These are phyloP conservation scores for Panurus biarmicus DNA, from an alignment of 2,113 vertebrate species.

Conservation along the genomic window DNA sequence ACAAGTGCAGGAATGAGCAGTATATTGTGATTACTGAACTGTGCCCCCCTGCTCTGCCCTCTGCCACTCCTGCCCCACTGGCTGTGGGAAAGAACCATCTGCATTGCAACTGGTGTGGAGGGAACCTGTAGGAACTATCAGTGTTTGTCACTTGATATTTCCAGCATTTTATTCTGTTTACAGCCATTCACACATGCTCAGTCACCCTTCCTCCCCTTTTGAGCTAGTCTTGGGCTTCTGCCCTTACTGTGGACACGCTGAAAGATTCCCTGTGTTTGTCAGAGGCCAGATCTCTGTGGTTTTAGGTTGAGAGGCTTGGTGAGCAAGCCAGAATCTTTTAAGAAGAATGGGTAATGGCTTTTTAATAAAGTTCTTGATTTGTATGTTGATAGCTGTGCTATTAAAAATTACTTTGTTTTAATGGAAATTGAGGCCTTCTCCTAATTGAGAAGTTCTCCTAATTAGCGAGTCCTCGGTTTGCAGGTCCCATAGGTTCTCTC, in stretches of 20 bases:
- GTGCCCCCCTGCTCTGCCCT: background rate
- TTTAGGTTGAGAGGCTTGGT: constrained; percentile 18
- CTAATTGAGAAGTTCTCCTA: constrained; percentile 11
- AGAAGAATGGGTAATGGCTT: constrained; percentile 25
- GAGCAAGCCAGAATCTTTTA: constrained; percentile 7
- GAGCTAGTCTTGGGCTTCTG: background rate
- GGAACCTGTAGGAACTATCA: background rate
- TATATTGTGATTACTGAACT: accelerated
- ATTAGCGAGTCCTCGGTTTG: background rate
- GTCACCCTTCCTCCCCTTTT: background rate
- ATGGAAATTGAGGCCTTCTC: background rate
- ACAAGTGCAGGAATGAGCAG: background rate
- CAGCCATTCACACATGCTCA: background rate
- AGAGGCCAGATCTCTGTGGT: background rate
- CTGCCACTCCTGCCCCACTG: background rate
- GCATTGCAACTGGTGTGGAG: background rate
- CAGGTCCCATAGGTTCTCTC: constrained; percentile 28
- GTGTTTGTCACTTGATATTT: background rate
- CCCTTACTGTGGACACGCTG: background rate
- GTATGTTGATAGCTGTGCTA: constrained; percentile 30
- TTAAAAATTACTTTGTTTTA: constrained; percentile 1
- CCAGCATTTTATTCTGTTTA: background rate
- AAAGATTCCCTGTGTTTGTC: background rate
- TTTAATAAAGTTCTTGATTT: constrained; percentile 16
- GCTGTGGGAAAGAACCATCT: background rate